Conservation (phyloP, 2,888 invertebrate species). For the Eristalis tenax region DNA sequence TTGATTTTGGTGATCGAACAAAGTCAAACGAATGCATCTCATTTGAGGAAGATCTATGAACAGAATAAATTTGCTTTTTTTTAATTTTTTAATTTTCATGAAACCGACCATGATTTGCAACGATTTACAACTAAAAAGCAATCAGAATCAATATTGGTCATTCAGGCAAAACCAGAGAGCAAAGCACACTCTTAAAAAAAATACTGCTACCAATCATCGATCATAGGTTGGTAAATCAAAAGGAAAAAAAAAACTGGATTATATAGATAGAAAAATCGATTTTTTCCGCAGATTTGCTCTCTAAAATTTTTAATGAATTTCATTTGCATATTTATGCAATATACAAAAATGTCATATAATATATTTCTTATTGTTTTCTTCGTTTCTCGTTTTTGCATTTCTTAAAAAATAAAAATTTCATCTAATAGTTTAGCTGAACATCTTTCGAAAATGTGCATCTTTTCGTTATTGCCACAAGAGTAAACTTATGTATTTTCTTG, state of each 20-base stretch:
- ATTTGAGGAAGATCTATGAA: no score
- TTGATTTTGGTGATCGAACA: no score
- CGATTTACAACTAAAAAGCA: no score
- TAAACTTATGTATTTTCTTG: slow-evolving; percentile 75
- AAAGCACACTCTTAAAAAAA: not conserved
- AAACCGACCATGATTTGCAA: no score
- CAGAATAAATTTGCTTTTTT: no score
- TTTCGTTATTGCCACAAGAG: not conserved
- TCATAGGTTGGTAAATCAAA: not conserved
- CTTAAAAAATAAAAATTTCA: slow-evolving; percentile 25
- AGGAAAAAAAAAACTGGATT: not conserved
- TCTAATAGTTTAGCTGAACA: slow-evolving; percentile 59
- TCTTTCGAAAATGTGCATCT: slow-evolving; percentile 56
- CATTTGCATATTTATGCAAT: not conserved
- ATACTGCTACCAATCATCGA: not conserved
- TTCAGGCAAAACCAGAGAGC: no score
- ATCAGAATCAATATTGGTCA: no score
- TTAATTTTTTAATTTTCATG: no score
- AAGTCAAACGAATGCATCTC: no score
- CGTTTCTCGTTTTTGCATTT: slow-evolving; percentile 59
- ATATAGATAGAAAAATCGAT: slow-evolving; percentile 12
- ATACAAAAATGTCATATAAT: not conserved
- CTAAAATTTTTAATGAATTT: slow-evolving; percentile 18
- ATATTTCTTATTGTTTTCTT: slow-evolving; percentile 7
- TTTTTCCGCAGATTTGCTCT: slow-evolving; percentile 45